These are phyloP conservation scores for Melanotaenia boesemani DNA, from an alignment of 2,797 vertebrate genomes.

Conservation along the genomic window DNA sequence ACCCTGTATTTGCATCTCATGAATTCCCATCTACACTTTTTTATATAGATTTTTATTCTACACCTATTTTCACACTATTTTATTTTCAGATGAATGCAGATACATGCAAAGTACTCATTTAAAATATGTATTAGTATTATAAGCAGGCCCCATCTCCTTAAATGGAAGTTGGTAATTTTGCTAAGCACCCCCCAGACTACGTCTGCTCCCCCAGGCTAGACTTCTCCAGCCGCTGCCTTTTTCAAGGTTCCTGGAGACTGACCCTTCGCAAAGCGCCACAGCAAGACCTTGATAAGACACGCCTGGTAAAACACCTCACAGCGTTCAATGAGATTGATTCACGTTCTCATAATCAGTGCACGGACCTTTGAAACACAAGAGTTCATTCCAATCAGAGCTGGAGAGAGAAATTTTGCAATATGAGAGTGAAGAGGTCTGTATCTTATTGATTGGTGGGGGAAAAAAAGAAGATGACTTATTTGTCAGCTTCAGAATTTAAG, in stretches of 20 bases:
- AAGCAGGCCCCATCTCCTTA: slow-evolving; percentile 34
- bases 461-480: slow-evolving; percentile 78
- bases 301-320: slow-evolving; percentile 47
- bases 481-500: slow-evolving; percentile 73
- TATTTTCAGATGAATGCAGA: slow-evolving; percentile 82
- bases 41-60: slow-evolving; percentile 47
- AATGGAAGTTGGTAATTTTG: slow-evolving; percentile 68
- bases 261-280: slow-evolving; percentile 23
- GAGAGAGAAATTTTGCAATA: slow-evolving; percentile 53
- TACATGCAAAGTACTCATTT: slow-evolving; percentile 84
- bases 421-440: slow-evolving; percentile 58
- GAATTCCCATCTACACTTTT: slow-evolving; percentile 71
- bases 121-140: slow-evolving; percentile 82
- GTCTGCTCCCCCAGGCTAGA: slow-evolving; percentile 53
- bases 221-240: slow-evolving; percentile 17
- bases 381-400: slow-evolving; percentile 81
- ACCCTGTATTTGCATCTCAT: slow-evolving; percentile 84
- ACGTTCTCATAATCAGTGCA: slow-evolving; percentile 68
- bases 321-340: slow-evolving; percentile 53
- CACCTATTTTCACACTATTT: slow-evolving; percentile 65
- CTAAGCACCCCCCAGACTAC: slow-evolving; percentile 44
- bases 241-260: slow-evolving; percentile 57
- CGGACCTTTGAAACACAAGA: slow-evolving; percentile 61
- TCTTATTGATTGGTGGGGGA: slow-evolving; percentile 75
- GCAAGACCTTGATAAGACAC: slow-evolving; percentile 52